Percentiles rank a stretch among this genome's conserved stretches.
phyloP scores from a whole-genome alignment of 2,888 invertebrate genomes.

The Melipona bicolor region DNA sequence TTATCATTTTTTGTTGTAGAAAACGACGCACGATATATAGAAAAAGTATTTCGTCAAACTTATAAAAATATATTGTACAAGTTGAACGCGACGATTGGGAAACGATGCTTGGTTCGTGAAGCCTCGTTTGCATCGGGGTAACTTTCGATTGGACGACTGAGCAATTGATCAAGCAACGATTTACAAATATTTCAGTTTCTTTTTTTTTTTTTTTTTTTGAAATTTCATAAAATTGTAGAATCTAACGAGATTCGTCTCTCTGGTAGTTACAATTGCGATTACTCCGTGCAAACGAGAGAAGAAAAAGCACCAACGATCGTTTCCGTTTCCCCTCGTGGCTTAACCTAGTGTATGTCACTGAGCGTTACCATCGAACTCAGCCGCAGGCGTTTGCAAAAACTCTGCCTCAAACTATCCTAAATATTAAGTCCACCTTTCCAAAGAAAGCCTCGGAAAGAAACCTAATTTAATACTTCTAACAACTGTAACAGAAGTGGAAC shows the following conservation, averaged over 20 bases:
- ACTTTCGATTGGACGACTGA: no score
- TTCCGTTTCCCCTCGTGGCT: not conserved
- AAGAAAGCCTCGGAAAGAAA: conserved; percentile 43
- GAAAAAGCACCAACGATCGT: conserved; percentile 23
- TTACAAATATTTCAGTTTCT: no score
- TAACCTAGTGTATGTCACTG: not conserved
- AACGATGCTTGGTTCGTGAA: conserved; percentile 12
- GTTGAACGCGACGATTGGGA: conserved; percentile 49
- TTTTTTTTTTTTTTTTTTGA: no score
- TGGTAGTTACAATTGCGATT: no score
- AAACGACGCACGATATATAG: conserved; percentile 39
- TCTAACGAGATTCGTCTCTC: no score
- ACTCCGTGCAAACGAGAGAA: not conserved
- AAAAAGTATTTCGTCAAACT: conserved; percentile 57
- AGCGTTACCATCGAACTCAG: conserved; percentile 7
- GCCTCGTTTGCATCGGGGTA: no score
- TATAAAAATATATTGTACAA: conserved; percentile 73
- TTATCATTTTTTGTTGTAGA: conserved; percentile 2
- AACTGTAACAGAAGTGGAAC: conserved; percentile 67
- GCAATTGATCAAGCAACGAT: no score
- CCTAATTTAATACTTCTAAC: conserved; percentile 57
- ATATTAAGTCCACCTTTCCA: conserved; percentile 49
- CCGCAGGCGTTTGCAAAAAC: conserved; percentile 27
- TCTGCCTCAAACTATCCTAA: conserved; percentile 54
- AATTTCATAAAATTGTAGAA: no score